Evolutionary conservation across 2,113 vertebrate genomes (phyloP), one percentile per base, ranked within the genome.

Genomic region (Fregata magnificens): DNA sequence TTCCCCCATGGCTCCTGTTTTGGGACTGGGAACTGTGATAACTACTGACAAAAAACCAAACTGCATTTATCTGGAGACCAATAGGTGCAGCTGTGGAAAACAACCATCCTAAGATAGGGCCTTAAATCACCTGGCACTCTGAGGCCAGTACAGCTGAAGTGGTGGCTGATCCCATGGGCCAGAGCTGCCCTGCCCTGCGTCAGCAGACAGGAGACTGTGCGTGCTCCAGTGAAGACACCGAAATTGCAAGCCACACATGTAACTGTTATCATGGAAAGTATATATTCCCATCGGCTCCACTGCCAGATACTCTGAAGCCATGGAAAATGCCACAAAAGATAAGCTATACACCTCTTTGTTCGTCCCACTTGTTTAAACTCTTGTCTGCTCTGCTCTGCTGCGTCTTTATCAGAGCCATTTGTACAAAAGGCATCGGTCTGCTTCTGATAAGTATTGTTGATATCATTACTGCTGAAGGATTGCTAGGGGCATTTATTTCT

Each of bases 241-340:
- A 63, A 83, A 91, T 38, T 73, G 42, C 71, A 73, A 93, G 73
- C 45, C 36, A 63, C 71, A 16, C 49, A 49, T 16, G 38, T 82
- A 66, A 77, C 29, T 49, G n/a, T 90, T 97, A 96, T 84, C 86
- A 25, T 34, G 50, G 78, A 97, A 96, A 97, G 81, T 82, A 84
- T 44, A 79, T 90, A 94, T 88, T 95, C 90, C 81, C 88, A 67
- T 45, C 90, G 94, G 90, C 91, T 96, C 69, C 52, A 69, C 58
- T 80, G 88, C 73, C 94, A 95, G 93, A 78, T 87, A 91, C 25
- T 84, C 67, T 84, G 92, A 97, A 96, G 86, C 92, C 84, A 82
- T 77, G 84, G 96, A 97, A 96, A 97, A 97, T 72, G 58, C 84
- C 76, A 82, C 36, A 42, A 87, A 82, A 97, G 95, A 95, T 96